phyloP scores from a whole-genome alignment of 1,140 invertebrate genomes.

The Drosophila saltans region DNA sequence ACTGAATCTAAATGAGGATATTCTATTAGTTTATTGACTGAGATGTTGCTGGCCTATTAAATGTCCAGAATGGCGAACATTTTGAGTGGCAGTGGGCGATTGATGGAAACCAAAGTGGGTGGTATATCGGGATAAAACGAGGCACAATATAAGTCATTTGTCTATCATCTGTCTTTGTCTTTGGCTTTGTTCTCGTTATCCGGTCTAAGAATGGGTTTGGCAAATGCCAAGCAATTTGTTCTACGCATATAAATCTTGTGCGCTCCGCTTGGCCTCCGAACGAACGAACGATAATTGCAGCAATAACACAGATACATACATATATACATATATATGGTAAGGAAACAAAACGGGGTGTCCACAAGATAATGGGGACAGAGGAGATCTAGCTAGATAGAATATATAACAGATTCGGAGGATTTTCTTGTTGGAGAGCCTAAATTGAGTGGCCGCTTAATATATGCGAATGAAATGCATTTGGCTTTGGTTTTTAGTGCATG shows the following conservation, averaged over 20 bases:
- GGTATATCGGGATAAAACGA: no score
- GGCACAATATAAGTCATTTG: conserved; percentile 3
- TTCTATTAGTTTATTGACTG: conserved; percentile 20
- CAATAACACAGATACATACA: conserved; percentile 37
- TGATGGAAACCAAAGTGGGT: neutral
- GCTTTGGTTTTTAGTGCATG: conserved; percentile 37
- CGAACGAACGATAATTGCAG: conserved; percentile 40
- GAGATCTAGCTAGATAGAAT: no score
- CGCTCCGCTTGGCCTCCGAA: conserved; percentile 46
- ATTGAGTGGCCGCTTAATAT: conserved; percentile 54
- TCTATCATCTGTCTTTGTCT: conserved; percentile 47
- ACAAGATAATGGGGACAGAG: neutral
- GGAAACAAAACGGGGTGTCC: conserved; percentile 23
- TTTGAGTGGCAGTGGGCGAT: conserved; percentile 1
- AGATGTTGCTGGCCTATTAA: conserved; percentile 7
- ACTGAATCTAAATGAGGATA: conserved; percentile 4
- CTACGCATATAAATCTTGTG: conserved; percentile 64
- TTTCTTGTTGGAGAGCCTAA: conserved; percentile 30
- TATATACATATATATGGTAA: neutral
- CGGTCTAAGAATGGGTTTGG: conserved; percentile 14
- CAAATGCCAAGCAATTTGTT: conserved; percentile 72
- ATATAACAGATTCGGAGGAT: conserved; percentile 25
- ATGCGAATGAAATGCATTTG: conserved; percentile 63
- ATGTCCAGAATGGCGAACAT: neutral
- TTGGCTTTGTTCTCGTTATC: conserved; percentile 26